Conservation (phyloP, 2,113 vertebrate genomes). For the Leucoraja erinaceus region DNA sequence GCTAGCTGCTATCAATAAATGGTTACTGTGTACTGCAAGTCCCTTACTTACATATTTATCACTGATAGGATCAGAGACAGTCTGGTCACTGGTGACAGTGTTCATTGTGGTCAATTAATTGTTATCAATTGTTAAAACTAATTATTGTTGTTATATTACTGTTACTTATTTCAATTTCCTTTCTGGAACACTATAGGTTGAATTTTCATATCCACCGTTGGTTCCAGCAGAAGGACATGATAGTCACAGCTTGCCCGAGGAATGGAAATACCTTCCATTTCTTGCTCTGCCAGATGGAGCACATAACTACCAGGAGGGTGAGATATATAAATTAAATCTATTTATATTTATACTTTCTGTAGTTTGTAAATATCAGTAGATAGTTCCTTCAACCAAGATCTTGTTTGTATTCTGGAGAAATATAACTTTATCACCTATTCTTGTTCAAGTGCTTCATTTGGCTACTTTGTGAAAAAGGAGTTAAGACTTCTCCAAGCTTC, state of each 20-base stretch:
- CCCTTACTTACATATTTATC: no score
- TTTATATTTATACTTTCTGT: neutral
- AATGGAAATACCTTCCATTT: constrained; percentile 94
- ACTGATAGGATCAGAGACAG: no score
- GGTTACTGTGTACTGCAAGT: no score
- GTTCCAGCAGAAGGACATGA: constrained; percentile 78
- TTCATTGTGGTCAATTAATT: no score
- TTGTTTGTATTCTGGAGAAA: no score
- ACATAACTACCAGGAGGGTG: constrained; percentile 96
- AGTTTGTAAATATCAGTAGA: neutral
- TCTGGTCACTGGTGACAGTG: no score
- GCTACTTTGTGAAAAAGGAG: neutral
- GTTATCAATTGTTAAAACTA: neutral
- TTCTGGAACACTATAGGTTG: constrained; percentile 64
- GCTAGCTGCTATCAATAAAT: no score
- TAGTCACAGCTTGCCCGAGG: constrained; percentile 77
- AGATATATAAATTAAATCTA: neutral
- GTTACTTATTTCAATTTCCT: constrained; percentile 37
- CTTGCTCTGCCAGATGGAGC: constrained; percentile 88
- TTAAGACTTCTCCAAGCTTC: neutral
- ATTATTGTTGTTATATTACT: neutral
- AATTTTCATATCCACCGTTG: constrained; percentile 89
- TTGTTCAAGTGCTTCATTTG: neutral
- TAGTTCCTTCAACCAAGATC: neutral
- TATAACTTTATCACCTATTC: neutral